Evolutionary conservation across 2,888 invertebrate genomes (phyloP).

Genomic region (Apodemia mormo): DNA sequence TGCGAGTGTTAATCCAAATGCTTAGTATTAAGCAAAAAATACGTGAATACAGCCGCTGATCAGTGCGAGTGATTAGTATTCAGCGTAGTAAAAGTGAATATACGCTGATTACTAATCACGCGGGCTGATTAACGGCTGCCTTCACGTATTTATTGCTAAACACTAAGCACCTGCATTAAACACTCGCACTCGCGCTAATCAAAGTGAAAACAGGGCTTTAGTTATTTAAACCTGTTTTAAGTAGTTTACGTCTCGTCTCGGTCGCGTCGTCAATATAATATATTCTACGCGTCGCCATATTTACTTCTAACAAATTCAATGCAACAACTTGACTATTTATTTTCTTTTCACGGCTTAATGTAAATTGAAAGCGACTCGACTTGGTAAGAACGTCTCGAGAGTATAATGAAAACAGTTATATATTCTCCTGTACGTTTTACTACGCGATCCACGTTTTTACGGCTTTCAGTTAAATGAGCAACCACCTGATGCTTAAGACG

Average conservation of each 20-base stretch:
- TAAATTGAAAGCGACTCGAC: slow-evolving; percentile 14
- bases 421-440: slow-evolving; percentile 10
- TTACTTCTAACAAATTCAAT: slow-evolving; percentile 8
- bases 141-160: no score
- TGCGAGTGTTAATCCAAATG: no score
- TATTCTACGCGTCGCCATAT: not conserved
- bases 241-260: not conserved
- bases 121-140: no score
- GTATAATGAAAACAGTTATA: slow-evolving; percentile 9
- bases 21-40: no score
- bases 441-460: slow-evolving; percentile 4
- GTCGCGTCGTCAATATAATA: not conserved
- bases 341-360: slow-evolving; percentile 14
- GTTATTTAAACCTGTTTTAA: not conserved
- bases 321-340: not conserved
- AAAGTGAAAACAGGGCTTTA: not conserved
- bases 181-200: no score
- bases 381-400: not conserved
- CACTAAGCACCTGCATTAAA: no score
- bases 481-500: slow-evolving; percentile 12
- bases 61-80: no score
- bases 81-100: no score
- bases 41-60: no score
- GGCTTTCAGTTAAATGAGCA: slow-evolving; percentile 12
- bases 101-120: no score